These are phyloP conservation scores for Aldabrachelys gigantea DNA, from an alignment of 2,113 vertebrate genomes.

Conservation along the genomic window DNA sequence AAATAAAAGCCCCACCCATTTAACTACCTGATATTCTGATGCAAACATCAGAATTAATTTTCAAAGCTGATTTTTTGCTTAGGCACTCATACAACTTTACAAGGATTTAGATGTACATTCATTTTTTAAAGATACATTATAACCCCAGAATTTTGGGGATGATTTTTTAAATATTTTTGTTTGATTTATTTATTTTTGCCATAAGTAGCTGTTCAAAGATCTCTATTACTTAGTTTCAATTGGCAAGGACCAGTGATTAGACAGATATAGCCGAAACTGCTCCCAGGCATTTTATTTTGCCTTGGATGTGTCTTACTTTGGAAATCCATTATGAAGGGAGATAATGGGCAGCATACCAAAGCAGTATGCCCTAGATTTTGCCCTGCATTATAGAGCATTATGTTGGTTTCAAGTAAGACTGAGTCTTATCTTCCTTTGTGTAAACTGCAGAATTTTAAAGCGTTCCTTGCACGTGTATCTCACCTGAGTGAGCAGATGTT, in stretches of 20 bases:
- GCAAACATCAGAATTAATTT: neutral
- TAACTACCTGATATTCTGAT: neutral
- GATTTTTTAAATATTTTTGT: neutral
- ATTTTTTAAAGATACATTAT: neutral
- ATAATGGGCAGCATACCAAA: constrained; percentile 26
- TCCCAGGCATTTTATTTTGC: neutral
- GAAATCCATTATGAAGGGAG: neutral
- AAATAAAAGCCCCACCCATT: neutral
- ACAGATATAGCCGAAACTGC: neutral
- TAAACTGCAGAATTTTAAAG: neutral
- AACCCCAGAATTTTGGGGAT: accelerated
- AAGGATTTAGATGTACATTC: neutral
- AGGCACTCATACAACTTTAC: neutral
- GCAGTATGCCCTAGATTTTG: neutral
- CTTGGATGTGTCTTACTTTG: neutral
- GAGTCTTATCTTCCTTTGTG: neutral
- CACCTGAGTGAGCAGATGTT: neutral
- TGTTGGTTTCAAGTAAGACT: constrained; percentile 48
- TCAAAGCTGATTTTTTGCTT: neutral
- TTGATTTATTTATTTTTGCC: neutral
- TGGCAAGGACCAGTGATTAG: neutral
- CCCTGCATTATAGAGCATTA: neutral
- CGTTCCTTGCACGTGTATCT: neutral
- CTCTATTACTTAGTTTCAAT: neutral
- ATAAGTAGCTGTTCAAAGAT: neutral